Evolutionary conservation across 2,113 vertebrate species (phyloP), one percentile per base, ranked within the genome.

Genomic region (Fulica atra): DNA sequence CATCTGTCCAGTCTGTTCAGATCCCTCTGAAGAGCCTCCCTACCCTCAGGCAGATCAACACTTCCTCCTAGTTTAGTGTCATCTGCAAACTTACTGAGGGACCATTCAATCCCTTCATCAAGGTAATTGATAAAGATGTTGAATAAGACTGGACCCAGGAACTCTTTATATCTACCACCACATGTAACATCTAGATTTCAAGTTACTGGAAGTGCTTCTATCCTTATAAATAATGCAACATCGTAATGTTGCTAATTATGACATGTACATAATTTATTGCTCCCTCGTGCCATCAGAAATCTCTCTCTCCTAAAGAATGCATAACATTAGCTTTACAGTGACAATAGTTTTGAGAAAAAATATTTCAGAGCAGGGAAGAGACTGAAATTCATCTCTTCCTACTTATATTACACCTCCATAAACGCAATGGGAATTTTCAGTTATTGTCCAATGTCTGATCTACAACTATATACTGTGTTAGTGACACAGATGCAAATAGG

Each of bases 221-320:
- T 25, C 77, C 65, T 79, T 57, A 94, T 91, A 91, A 95, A 96
- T 93, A 95, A 89, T 85, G 57, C 44, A 94, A 24, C 29, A 77
- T 38, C 36, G 25, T 88, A 53, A 53, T 21, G 31, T 46, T 63
- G 31, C 59, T 94, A 88, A 94, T 95, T 93, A 94, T 80, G 65
- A 72, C 57, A 91, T 11, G 36, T 46, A 82, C 63, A 93, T 73
- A 93, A 77, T 94, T 89, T 70, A 91, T 63, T 46, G 31, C 54
- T 95, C 71, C 89, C 78, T 28, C 31, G 28, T 76, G 87, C 28
- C 2, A 9, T 40, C 8, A 69, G 29, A 76, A 69, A 33, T 57
- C n/a, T 68, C 21, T 51, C 26, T 84, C n/a, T 63, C 51, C n/a
- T 26, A 73, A 36, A 72, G 54, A 85, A 89, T 29, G 9, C 31